A percentile compares a stretch with the other conserved stretches of the same genome.
phyloP scores from a whole-genome alignment of 2,113 vertebrate species.

The Cyprinodon variegatus region DNA sequence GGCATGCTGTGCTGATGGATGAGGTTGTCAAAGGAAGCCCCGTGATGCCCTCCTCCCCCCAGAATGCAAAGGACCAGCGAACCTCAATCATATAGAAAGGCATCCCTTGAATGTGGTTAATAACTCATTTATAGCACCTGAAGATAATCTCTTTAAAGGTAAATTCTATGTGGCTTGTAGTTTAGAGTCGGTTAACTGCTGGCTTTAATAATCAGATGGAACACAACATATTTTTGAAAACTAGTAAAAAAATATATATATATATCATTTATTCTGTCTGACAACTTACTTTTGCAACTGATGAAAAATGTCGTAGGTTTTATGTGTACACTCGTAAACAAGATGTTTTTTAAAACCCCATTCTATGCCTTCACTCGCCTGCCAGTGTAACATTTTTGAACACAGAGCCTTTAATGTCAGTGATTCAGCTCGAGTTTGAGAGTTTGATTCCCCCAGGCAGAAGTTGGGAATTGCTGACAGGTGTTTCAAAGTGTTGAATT shows the following conservation, averaged over 20 bases:
- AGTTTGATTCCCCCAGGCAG: slow-evolving; percentile 73
- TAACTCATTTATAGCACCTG: slow-evolving; percentile 63
- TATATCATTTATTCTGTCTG: slow-evolving; percentile 30
- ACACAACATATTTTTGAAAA: slow-evolving; percentile 25
- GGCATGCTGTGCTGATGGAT: slow-evolving; percentile 81
- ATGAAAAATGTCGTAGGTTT: slow-evolving; percentile 44
- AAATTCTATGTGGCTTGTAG: slow-evolving; percentile 22
- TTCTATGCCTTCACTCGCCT: slow-evolving; percentile 37
- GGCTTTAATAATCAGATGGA: slow-evolving; percentile 21
- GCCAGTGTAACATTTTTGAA: slow-evolving; percentile 44
- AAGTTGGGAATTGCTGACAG: slow-evolving; percentile 68
- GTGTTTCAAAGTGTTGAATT: slow-evolving; percentile 75
- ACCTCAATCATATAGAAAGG: slow-evolving; percentile 64
- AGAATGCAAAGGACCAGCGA: slow-evolving; percentile 42
- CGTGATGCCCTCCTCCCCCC: slow-evolving; percentile 66
- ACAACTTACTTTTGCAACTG: slow-evolving; percentile 40
- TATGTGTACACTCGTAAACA: slow-evolving; percentile 51
- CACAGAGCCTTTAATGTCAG: slow-evolving; percentile 60
- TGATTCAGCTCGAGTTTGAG: slow-evolving; percentile 50
- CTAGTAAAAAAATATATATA: slow-evolving; percentile 10
- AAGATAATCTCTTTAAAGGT: slow-evolving; percentile 58
- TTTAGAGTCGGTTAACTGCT: slow-evolving; percentile 26
- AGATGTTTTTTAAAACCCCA: slow-evolving; percentile 20
- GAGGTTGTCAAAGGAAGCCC: slow-evolving; percentile 78
- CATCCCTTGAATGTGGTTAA: slow-evolving; percentile 52